Evolutionary conservation across 64 coral and sea anemone species (phyloP).

Genomic region (Stichodactyla helianthus): DNA sequence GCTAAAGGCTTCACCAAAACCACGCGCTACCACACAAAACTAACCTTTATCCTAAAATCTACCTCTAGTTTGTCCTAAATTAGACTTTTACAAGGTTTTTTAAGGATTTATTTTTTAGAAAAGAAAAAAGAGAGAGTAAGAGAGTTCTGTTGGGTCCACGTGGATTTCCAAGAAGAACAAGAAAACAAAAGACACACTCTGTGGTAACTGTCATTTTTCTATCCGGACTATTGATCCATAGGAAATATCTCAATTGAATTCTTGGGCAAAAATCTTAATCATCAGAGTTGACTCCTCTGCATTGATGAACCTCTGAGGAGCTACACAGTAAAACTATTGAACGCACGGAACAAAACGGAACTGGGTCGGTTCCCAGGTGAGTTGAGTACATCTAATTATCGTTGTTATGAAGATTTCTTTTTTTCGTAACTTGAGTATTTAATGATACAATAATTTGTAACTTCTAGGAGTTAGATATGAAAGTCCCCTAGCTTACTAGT

Average conservation of each 20-base stretch:
- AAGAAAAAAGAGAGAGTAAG: neutral
- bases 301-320: neutral
- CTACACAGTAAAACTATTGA: neutral
- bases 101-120: too few relatives aligned
- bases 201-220: neutral
- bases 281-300: neutral
- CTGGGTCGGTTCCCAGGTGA: neutral
- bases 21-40: too few relatives aligned
- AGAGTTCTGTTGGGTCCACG: neutral
- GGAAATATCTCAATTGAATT: neutral
- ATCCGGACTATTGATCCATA: neutral
- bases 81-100: too few relatives aligned
- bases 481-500: neutral
- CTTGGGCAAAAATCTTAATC: neutral
- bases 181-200: neutral
- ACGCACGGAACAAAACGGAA: neutral
- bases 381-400: constrained; percentile 5
- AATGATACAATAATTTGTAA: neutral
- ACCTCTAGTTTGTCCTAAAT: too few relatives aligned
- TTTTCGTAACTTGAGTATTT: neutral
- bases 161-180: neutral
- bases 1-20: neutral
- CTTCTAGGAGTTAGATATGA: neutral
- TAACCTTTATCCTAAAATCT: too few relatives aligned
- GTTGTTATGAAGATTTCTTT: neutral